Conservation (phyloP, 2,888 invertebrate species). For the Halictus quadricinctus region DNA sequence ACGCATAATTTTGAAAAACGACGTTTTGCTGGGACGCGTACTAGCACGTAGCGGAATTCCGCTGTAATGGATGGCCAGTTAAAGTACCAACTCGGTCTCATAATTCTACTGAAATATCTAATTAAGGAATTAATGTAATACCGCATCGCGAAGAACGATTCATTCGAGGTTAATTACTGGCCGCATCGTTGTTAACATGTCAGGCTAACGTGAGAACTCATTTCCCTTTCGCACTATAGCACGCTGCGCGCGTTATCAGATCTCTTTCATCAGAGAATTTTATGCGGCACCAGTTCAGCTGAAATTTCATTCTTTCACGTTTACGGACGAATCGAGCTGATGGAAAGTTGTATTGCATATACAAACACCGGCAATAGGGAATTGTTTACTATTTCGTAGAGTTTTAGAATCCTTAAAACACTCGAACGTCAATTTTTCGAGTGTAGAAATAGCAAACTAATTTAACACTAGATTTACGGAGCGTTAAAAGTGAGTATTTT, state of each 20-base stretch:
- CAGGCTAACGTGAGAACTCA: neutral
- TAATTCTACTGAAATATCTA: constrained; percentile 34
- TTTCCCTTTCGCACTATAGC: neutral
- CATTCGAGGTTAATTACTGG: constrained; percentile 34
- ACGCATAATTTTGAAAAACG: constrained; percentile 65
- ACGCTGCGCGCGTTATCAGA: constrained; percentile 3
- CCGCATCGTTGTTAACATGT: constrained; percentile 38
- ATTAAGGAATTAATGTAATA: constrained; percentile 30
- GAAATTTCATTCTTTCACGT: neutral
- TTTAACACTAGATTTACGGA: no score
- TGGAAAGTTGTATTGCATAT: neutral
- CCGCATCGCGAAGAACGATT: constrained; percentile 13
- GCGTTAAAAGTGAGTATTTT: neutral
- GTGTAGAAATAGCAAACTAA: no score
- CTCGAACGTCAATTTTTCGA: no score
- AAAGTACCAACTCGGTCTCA: neutral
- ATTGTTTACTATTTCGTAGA: neutral
- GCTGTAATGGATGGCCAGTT: constrained; percentile 23
- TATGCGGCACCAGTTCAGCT: neutral
- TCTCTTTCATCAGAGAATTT: neutral
- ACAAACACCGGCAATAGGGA: neutral
- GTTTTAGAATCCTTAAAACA: no score
- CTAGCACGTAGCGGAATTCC: constrained; percentile 43
- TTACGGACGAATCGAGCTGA: neutral
- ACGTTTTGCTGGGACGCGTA: constrained; percentile 32